Percentiles rank a stretch among this genome's conserved stretches.
Conservation (phyloP, 2,888 invertebrate genomes). For the Strigamia maritima region DNA sequence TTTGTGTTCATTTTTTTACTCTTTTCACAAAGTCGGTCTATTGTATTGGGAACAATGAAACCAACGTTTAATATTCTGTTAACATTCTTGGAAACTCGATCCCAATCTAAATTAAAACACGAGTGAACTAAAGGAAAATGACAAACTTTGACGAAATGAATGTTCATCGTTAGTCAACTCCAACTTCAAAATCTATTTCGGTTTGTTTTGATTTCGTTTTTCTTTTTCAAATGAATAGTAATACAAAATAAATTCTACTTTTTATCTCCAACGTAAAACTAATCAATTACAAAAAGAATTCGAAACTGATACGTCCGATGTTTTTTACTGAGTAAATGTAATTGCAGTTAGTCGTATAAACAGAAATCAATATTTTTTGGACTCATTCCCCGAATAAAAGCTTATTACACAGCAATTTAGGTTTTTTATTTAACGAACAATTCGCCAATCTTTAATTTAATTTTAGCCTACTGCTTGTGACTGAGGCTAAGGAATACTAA, state of each 20-base stretch:
- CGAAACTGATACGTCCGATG: not conserved
- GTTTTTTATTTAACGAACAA: not conserved
- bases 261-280: not conserved
- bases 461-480: not conserved
- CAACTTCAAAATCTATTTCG: not conserved
- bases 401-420: too few relatives aligned
- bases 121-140: not conserved
- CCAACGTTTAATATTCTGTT: slow-evolving; percentile 23
- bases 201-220: not conserved
- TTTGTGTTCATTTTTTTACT: slow-evolving; percentile 16
- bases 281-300: not conserved
- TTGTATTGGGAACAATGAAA: slow-evolving; percentile 17
- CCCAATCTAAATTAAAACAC: not conserved
- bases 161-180: not conserved
- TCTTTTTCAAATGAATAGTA: not conserved
- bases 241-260: too few relatives aligned
- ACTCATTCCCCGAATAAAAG: too few relatives aligned
- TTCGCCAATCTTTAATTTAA: not conserved
- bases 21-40: slow-evolving; percentile 11
- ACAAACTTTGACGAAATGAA: not conserved
- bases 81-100: slow-evolving; percentile 23
- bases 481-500: not conserved
- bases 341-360: not conserved
- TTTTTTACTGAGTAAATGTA: not conserved
- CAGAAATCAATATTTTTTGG: not conserved